Evolutionary conservation across 2,113 vertebrate genomes (phyloP).

Genomic region (Varanus komodoensis): DNA sequence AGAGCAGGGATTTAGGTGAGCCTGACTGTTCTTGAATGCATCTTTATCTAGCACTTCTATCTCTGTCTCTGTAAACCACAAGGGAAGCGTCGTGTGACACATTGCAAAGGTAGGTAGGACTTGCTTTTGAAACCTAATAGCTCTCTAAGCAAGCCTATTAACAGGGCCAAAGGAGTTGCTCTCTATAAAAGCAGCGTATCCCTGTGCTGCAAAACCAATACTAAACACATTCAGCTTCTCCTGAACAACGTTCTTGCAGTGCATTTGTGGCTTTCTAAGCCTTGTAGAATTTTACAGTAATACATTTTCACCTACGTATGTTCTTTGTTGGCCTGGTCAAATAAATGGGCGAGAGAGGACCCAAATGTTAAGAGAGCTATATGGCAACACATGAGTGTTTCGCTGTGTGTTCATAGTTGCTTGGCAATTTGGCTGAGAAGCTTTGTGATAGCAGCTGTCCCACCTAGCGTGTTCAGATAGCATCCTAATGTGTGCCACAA

Average conservation of each 20-base stretch:
- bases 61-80: slow-evolving; percentile 93
- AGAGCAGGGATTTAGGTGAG: slow-evolving; percentile 67
- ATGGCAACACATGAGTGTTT: slow-evolving; percentile 63
- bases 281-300: slow-evolving; percentile 34
- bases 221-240: slow-evolving; percentile 6
- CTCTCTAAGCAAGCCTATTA: slow-evolving; percentile 75
- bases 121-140: slow-evolving; percentile 72
- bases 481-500: slow-evolving; percentile 60
- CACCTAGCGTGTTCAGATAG: slow-evolving; percentile 58
- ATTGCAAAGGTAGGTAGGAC: slow-evolving; percentile 99
- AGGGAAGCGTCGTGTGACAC: slow-evolving; percentile 98
- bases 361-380: slow-evolving; percentile 75
- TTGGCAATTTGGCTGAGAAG: slow-evolving; percentile 67
- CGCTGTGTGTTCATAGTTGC: slow-evolving; percentile 68
- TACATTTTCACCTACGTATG: slow-evolving; percentile 51
- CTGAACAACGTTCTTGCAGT: slow-evolving; percentile 26
- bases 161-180: slow-evolving; percentile 56
- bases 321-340: slow-evolving; percentile 36
- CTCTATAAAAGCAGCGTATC: slow-evolving; percentile 28
- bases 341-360: slow-evolving; percentile 38
- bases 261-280: slow-evolving; percentile 61
- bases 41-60: slow-evolving; percentile 90
- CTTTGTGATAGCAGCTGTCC: slow-evolving; percentile 43
- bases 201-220: background rate
- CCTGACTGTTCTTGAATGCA: slow-evolving; percentile 70